Evolutionary conservation across 2,113 vertebrate species (phyloP).

Genomic region (Epinephelus cyanopodus): DNA sequence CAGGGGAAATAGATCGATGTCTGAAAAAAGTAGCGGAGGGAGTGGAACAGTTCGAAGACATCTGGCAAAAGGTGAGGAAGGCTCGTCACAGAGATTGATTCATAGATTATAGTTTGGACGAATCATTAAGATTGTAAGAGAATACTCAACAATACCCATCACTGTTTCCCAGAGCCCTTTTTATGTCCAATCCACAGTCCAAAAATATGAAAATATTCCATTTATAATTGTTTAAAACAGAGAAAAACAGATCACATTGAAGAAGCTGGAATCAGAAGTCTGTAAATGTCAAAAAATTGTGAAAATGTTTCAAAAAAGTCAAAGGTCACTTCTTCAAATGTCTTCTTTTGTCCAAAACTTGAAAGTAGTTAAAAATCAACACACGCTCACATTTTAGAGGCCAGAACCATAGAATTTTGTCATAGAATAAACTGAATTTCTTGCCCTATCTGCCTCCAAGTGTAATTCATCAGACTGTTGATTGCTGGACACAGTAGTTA

Average conservation of each 20-base stretch:
- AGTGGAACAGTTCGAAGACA: constrained; percentile 95
- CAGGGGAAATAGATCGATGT: constrained; percentile 97
- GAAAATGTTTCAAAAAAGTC: neutral
- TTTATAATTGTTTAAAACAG: neutral
- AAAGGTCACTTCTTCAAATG: neutral
- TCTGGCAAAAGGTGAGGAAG: constrained; percentile 92
- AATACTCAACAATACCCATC: neutral
- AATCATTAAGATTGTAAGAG: neutral
- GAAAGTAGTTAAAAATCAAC: neutral
- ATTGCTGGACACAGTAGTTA: neutral
- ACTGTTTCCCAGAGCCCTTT: neutral
- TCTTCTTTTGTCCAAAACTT: neutral
- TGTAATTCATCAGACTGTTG: neutral
- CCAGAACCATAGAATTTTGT: neutral
- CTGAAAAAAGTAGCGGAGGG: constrained; percentile 96
- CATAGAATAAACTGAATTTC: neutral
- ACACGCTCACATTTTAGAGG: neutral
- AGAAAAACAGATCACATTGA: neutral
- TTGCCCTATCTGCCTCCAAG: neutral
- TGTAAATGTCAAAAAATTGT: neutral
- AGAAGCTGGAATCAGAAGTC: neutral
- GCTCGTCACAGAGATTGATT: neutral
- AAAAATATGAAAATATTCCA: neutral
- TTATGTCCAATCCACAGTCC: neutral
- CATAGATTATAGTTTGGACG: neutral